Evolutionary conservation across 2,797 vertebrate genomes (phyloP).

Genomic region (Hemibagrus guttatus): DNA sequence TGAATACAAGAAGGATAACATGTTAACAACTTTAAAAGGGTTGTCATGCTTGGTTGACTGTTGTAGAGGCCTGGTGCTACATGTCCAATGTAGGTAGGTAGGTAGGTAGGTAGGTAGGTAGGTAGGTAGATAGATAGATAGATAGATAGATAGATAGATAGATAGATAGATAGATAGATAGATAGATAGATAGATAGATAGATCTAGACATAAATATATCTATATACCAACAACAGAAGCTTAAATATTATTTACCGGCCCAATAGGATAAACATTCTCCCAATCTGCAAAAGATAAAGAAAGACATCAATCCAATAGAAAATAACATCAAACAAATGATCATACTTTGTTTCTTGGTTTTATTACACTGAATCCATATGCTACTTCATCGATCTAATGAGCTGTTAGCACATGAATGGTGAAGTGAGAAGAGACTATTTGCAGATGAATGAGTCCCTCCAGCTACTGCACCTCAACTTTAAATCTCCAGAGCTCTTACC

Average conservation of each 20-base stretch:
- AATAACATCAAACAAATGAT: not conserved
- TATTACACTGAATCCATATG: not conserved
- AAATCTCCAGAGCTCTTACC: slow-evolving; percentile 37
- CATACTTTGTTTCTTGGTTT: not conserved
- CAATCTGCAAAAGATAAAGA: not conserved
- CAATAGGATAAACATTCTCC: not conserved
- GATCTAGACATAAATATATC: not conserved
- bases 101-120: too few species aligned
- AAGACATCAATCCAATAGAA: not conserved
- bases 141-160: too few species aligned
- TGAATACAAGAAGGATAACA: not conserved
- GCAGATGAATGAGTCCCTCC: slow-evolving; percentile 39
- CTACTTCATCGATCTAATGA: slow-evolving; percentile 25
- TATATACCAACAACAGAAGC: not conserved
- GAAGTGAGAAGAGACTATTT: slow-evolving; percentile 41
- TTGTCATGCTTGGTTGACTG: not conserved
- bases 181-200: too few species aligned
- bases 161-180: too few species aligned
- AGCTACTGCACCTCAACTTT: slow-evolving; percentile 46
- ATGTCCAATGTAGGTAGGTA: not conserved
- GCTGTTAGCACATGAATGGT: slow-evolving; percentile 30
- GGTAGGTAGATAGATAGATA: too few species aligned
- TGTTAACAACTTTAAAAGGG: not conserved
- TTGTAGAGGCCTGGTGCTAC: not conserved
- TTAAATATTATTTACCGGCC: not conserved